These are phyloP conservation scores for Cyclophora punctaria DNA, from an alignment of 2,888 invertebrate species.

Conservation along the genomic window DNA sequence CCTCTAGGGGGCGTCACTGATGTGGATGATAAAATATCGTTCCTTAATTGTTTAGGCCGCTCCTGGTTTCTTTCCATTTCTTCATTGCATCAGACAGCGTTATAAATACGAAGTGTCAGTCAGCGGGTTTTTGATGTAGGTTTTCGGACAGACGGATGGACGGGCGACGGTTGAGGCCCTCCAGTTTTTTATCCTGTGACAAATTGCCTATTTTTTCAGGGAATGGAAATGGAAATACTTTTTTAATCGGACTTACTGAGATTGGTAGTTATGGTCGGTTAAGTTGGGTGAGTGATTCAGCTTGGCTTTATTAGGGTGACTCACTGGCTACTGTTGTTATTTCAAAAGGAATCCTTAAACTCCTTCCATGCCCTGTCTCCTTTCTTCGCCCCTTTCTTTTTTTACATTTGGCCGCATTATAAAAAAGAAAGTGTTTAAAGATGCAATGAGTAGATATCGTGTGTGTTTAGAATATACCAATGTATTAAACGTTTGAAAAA, in stretches of 20 bases:
- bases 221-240: slow-evolving; percentile 26
- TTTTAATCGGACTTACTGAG: slow-evolving; percentile 17
- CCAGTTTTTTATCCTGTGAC: slow-evolving; percentile 56
- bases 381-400: no score
- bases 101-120: slow-evolving; percentile 59
- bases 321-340: no score
- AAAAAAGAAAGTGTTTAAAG: no score
- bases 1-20: slow-evolving; percentile 1
- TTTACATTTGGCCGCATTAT: no score
- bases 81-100: slow-evolving; percentile 33
- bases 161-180: slow-evolving; percentile 35
- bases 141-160: slow-evolving; percentile 58
- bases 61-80: slow-evolving; percentile 19
- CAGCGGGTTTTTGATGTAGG: slow-evolving; percentile 56
- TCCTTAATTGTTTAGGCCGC: slow-evolving; percentile 19
- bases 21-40: slow-evolving; percentile 16
- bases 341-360: no score
- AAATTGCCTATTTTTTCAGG: slow-evolving; percentile 50
- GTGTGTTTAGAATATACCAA: no score
- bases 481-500: no score
- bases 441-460: no score
- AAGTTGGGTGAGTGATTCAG: no score
- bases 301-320: no score
- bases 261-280: no score
- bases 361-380: no score